phyloP scores from a whole-genome alignment of 2,888 invertebrate species.

The Drosophila helvetica region DNA sequence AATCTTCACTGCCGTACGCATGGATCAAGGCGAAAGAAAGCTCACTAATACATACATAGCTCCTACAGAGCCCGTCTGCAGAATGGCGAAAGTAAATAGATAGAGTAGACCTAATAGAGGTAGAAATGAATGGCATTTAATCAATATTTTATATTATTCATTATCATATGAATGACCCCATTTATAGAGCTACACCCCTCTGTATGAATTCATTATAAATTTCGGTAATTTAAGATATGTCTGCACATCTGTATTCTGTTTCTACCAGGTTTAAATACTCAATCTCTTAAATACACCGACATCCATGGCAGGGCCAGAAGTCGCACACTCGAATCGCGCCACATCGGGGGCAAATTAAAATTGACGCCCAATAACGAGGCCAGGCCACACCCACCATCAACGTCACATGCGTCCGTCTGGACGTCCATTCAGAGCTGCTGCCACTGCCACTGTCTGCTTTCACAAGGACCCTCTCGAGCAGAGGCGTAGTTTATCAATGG shows the following conservation, averaged over 20 bases:
- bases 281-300: conserved; percentile 10
- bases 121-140: no score
- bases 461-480: conserved; percentile 20
- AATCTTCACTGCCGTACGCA: neutral
- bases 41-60: neutral
- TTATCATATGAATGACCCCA: no score
- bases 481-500: neutral
- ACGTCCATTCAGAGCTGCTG: conserved; percentile 13
- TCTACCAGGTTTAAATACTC: conserved; percentile 21
- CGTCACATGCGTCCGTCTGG: conserved; percentile 64
- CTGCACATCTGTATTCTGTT: no score
- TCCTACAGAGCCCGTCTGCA: no score
- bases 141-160: no score
- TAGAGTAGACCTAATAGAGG: neutral
- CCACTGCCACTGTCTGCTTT: conserved; percentile 13
- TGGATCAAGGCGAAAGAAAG: neutral
- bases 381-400: conserved; percentile 34
- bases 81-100: neutral
- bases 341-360: conserved; percentile 58
- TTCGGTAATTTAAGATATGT: no score
- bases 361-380: conserved; percentile 60
- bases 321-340: conserved; percentile 34
- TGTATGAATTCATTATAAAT: no score
- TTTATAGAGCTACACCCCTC: no score
- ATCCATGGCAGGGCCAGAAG: conserved; percentile 27